Conservation (phyloP, 2,113 vertebrate species). For the Danio rerio region DNA sequence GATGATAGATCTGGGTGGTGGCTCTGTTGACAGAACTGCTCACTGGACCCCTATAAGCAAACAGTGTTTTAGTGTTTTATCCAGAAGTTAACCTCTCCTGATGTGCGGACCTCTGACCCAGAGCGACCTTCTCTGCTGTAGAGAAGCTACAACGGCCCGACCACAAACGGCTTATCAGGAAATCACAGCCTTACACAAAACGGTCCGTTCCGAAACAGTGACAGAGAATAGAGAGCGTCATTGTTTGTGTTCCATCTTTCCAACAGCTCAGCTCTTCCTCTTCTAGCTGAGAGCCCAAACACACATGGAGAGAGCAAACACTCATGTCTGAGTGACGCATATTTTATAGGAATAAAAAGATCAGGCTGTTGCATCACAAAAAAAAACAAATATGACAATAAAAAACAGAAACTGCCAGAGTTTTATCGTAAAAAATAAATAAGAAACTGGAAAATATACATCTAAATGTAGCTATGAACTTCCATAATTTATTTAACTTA, state of each 20-base stretch:
- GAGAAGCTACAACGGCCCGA: constrained; percentile 59
- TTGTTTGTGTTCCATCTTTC: constrained; percentile 56
- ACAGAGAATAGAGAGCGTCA: constrained; percentile 52
- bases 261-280: constrained; percentile 28
- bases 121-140: constrained; percentile 62
- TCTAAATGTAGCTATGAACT: no score
- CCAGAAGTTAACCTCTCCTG: constrained; percentile 67
- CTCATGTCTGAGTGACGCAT: constrained; percentile 29
- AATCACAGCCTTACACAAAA: constrained; percentile 29
- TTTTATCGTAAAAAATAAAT: no score
- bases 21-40: constrained; percentile 70
- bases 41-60: constrained; percentile 69
- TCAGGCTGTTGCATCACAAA: constrained; percentile 33
- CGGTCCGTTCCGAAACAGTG: constrained; percentile 41
- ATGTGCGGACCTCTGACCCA: constrained; percentile 65
- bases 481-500: no score
- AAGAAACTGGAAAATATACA: background rate
- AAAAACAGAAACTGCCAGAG: no score
- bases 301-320: constrained; percentile 51
- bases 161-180: constrained; percentile 43
- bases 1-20: constrained; percentile 10
- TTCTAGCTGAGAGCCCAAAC: constrained; percentile 41
- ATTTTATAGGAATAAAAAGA: constrained; percentile 40
- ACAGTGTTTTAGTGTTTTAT: constrained; percentile 51
- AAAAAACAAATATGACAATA: no score